phyloP scores from a whole-genome alignment of 2,797 vertebrate genomes.

The Typhlichthys eigenmanni region DNA sequence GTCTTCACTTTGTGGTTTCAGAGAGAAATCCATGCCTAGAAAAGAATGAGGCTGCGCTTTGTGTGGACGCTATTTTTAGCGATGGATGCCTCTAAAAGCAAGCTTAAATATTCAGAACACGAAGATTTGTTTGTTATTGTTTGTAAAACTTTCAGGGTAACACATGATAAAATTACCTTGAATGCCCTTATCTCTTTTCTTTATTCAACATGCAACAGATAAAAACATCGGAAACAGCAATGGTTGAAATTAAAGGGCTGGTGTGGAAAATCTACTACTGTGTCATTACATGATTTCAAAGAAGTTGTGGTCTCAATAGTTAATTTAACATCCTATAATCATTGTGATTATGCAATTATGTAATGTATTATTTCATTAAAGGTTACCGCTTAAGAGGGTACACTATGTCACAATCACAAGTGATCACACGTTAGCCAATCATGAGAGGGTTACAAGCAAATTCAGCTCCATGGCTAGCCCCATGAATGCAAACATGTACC shows the following conservation, averaged over 20 bases:
- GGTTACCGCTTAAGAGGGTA: too few species aligned
- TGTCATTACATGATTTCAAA: too few species aligned
- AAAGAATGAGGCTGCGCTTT: conserved; percentile 33
- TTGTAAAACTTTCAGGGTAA: conserved; percentile 28
- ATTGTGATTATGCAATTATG: too few species aligned
- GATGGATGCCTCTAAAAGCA: conserved; percentile 28
- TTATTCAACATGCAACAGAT: conserved; percentile 26
- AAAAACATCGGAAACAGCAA: conserved; percentile 42
- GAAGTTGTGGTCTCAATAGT: too few species aligned
- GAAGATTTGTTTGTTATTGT: conserved; percentile 26
- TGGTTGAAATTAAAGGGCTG: conserved; percentile 49
- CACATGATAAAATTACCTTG: conserved; percentile 26
- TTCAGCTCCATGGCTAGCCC: too few species aligned
- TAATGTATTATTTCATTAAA: too few species aligned
- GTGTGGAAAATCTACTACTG: too few species aligned
- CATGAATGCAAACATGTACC: too few species aligned
- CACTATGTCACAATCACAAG: too few species aligned
- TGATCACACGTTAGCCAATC: neutral
- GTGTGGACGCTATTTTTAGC: conserved; percentile 52
- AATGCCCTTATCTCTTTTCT: conserved; percentile 25
- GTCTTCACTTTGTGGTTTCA: conserved; percentile 44
- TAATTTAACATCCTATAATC: too few species aligned
- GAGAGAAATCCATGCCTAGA: conserved; percentile 33
- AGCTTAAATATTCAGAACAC: conserved; percentile 22
- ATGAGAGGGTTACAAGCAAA: neutral